Base-by-base conservation (phyloP, 2,797 vertebrate genomes). In the Margarornis squamiger region DNA sequence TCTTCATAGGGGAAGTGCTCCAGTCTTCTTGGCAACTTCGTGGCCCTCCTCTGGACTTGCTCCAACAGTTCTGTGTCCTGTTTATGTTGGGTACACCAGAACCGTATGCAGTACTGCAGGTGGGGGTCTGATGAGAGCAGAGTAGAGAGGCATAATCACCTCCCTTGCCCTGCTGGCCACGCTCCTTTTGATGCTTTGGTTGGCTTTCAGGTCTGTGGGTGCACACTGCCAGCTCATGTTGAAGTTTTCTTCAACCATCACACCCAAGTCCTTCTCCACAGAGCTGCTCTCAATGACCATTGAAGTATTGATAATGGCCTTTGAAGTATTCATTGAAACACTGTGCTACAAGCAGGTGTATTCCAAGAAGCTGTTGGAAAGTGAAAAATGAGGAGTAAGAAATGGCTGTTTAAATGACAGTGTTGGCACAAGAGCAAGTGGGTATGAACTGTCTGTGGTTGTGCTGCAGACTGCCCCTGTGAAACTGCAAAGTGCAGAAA, bases 381-480 rank as follows among this genome's bases (percentile, higher is more conserved):
- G 23, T 46, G 65, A 80, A 92, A 84, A 75, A 24, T 20, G 20
- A 59, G 26, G 52, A 80, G 52, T 24, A n/a, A 55, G 48, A 38
- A 3, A 0, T 11, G 55, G 2, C 49, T 0, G 0, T 88, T 95
- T 59, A 54, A 78, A 61, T 71, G 43, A 38, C 16, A 15, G 4
- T 1, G 10, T 19, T 86, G 30, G 70, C n/a, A 19, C 34, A 67
- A 73, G 76, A 71, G 29, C 19, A 51, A 66, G 36, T 54, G 27
- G 49, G 10, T 86, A 5, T 34, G 17, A 84, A n/a, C 45, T 0
- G 0, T 39, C 51, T 81, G 51, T 5, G 1, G 19, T 20, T 3
- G 3, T 0, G 1, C 57, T 80, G 11, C 27, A 55, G 32, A 18
- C 32, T n/a, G 46, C 10, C 1, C 34, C 7, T 0, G 1, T 80